Base-by-base conservation (phyloP, 1,140 invertebrate genomes). In the Formica selysi region DNA sequence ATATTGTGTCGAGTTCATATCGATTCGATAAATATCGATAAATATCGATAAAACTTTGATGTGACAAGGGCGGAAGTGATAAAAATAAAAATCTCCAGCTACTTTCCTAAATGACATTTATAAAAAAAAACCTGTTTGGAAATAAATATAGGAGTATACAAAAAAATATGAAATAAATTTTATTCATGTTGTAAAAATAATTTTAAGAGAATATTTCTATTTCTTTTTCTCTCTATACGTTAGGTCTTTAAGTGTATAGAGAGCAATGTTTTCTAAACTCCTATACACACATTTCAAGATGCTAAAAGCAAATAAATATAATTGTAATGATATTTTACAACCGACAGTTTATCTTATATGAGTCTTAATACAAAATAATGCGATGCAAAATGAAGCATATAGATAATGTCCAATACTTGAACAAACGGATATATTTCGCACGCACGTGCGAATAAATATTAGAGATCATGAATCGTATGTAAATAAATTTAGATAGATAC, bases 401-500 rank as follows among this genome's bases (percentile, higher is more conserved):
- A 19, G 44, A 48, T 11, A 48, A 0, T 13, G 13, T n/a, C 44
- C 16, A 13, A 13, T 22, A 54, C n/a, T 44, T 13, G 8, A 38
- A 57, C 26, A 38, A 70, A 57, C 36, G 10, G 1, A 19, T 48
- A 13, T n/a, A 44, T 44, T 64, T 41, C 11, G 38, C 38, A 65
- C 22, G 44, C 44, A 79, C 44, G 6, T 29, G 11, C 8, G 19
- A 6, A 64, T 62, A 67, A 65, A 68, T 68, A 22, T 54, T 26
- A 26, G 29, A 22, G n/a, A 29, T 16, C n/a, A 19, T 3, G 16
- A 64, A 22, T 64, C 26, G 26, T 59, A 1, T 44, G 13, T 36
- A 32, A 67, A 48, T 19, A 44, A 36, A 26, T 67, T 36, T 48
- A 13, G n/a, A 79, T 54, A 79, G 62, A 80, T 68, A 78, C 4